These are phyloP conservation scores for Onychomys arenicola DNA, from an alignment of 2,797 vertebrate genomes.

Conservation along the genomic window DNA sequence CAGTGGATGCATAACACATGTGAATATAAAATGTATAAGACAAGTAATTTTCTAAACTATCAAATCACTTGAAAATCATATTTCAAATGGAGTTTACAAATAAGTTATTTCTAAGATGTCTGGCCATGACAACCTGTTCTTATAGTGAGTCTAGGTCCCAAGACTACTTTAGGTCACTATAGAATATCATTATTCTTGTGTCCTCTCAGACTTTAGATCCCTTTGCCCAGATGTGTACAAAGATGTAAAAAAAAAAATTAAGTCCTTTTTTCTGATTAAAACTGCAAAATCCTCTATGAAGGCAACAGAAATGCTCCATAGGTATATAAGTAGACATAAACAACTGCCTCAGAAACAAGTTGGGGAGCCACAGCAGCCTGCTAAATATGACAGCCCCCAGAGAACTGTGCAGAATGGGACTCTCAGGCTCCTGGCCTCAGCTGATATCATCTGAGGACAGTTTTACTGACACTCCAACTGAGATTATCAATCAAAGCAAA, in stretches of 20 bases:
- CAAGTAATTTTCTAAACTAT: background rate
- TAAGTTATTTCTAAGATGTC: background rate
- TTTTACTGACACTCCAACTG: background rate
- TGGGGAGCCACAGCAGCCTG: fast-evolving
- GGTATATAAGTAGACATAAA: background rate
- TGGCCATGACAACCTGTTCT: background rate
- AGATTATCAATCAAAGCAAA: slow-evolving; percentile 6
- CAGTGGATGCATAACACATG: background rate
- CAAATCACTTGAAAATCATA: background rate
- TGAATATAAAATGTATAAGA: background rate
- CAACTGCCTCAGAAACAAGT: background rate
- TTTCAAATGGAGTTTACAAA: background rate
- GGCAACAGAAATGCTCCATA: background rate
- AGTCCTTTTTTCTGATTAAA: background rate
- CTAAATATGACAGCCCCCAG: fast-evolving
- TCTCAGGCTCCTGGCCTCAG: too few species aligned
- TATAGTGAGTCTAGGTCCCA: background rate
- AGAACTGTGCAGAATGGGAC: background rate
- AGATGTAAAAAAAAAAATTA: background rate
- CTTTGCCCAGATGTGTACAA: background rate
- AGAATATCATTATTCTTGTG: background rate
- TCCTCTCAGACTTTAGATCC: background rate
- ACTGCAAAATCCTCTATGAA: background rate
- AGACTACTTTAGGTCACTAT: background rate
- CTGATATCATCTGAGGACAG: background rate